Conservation (phyloP, 2,113 vertebrate species). For the Lathamus discolor region DNA sequence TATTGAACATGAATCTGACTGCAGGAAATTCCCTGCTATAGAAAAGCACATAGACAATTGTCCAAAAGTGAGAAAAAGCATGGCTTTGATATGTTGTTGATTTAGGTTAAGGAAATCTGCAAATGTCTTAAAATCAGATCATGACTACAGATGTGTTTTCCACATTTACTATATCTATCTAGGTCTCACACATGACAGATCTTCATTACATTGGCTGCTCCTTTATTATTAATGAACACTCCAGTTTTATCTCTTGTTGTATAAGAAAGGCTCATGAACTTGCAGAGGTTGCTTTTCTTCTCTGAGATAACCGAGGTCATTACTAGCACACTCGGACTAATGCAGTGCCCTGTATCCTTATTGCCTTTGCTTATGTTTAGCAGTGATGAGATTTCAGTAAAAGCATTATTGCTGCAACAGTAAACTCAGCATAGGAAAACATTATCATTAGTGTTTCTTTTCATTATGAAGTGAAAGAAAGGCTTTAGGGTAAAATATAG, state of each 20-base stretch:
- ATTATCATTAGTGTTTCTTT: background rate
- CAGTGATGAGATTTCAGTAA: background rate
- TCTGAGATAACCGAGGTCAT: background rate
- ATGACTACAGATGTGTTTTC: background rate
- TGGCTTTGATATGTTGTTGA: background rate
- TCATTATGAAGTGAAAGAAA: background rate
- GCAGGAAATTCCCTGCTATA: background rate
- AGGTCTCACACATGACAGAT: background rate
- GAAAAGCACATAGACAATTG: background rate
- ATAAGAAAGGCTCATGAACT: background rate
- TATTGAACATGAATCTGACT: background rate
- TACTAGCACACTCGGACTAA: background rate
- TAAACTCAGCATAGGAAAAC: background rate
- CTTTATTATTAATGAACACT: background rate
- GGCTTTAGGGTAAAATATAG: background rate
- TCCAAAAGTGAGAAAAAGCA: background rate
- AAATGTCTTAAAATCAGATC: background rate
- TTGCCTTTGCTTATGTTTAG: background rate
- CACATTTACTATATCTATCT: background rate
- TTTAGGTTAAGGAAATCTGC: background rate
- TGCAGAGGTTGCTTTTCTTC: background rate
- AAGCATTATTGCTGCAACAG: background rate
- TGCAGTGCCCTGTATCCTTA: background rate
- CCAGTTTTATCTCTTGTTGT: background rate
- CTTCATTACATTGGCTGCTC: background rate